These are phyloP conservation scores for Apostichopus japonicus DNA, from an alignment of 35 echinoderm and acorn worm genomes.

Conservation along the genomic window DNA sequence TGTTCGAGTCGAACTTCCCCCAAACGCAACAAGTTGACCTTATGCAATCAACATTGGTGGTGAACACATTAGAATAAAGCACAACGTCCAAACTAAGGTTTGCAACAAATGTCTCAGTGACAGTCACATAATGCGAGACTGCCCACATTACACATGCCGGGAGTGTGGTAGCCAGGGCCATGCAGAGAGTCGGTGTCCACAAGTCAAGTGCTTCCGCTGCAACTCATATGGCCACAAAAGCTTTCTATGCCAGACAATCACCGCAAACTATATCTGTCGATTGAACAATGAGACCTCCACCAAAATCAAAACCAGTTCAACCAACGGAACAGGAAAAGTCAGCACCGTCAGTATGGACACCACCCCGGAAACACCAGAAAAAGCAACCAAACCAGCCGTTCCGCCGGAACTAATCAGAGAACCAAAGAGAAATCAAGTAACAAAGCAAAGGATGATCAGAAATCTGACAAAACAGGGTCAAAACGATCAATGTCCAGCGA, in stretches of 20 bases:
- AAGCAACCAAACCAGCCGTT: no score
- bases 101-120: conserved; percentile 11
- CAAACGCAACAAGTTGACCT: background rate
- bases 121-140: background rate
- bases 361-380: no score
- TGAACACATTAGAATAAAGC: background rate
- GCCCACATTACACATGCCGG: background rate
- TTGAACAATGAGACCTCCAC: no score
- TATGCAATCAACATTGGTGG: conserved; percentile 3
- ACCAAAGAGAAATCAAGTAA: background rate
- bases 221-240: background rate
- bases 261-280: no score
- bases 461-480: background rate
- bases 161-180: background rate
- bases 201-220: background rate
- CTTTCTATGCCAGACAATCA: background rate
- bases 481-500: background rate
- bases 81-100: background rate
- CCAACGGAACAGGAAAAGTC: no score
- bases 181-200: background rate
- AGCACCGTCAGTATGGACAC: no score
- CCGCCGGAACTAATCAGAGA: no score
- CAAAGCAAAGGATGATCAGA: background rate
- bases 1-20: background rate
- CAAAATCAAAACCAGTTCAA: no score